Evolutionary conservation across 2,888 invertebrate genomes (phyloP), one percentile per base, ranked within the genome.

Genomic region (Cephus pygmeus): DNA sequence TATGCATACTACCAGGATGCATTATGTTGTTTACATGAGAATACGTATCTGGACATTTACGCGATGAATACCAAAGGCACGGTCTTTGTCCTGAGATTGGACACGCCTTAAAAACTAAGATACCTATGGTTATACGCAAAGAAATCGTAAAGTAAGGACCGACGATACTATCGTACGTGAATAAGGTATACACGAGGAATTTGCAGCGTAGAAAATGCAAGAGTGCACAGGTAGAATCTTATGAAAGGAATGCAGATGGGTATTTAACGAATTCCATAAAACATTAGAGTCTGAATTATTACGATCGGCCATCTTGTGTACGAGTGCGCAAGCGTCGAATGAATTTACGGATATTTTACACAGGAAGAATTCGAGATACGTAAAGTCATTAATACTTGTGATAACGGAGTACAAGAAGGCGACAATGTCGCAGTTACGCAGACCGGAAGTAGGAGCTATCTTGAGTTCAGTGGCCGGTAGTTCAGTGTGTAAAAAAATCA

Each of bases 381-480:
- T 56, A 23, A 56, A 56, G 56, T 56, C 56, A 9, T 56, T 23
- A 23, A 2, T 23, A 6, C 56, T 56, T 23, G 6, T 56, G 56
- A 56, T 56, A 56, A 56, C 56, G 9, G 15, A 23, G 56, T 56
- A 56, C 23, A 23, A 9, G 23, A 23, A 23, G 15, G 23, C 56
- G 56, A 56, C 56, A 23, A 56, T 56, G 23, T 56, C 83, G 80
- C 84, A 85, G 85, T 85, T 88, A 85, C 86, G 83, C 84, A 81
- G 84, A 85, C 82, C 86, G 87, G 88, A 88, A 88, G 88, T 69
- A 12, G 33, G 35, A 15, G 12, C 40, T 77, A 34, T 73, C 73
- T 75, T 73, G 86, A 84, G 86, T 86, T 86, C 86, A 85, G 83
- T 84, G 86, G 78, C 86, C 79, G 86, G 85, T 84, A 84, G 85